phyloP scores from a whole-genome alignment of 2,888 invertebrate genomes.

The Iphiclides podalirius region DNA sequence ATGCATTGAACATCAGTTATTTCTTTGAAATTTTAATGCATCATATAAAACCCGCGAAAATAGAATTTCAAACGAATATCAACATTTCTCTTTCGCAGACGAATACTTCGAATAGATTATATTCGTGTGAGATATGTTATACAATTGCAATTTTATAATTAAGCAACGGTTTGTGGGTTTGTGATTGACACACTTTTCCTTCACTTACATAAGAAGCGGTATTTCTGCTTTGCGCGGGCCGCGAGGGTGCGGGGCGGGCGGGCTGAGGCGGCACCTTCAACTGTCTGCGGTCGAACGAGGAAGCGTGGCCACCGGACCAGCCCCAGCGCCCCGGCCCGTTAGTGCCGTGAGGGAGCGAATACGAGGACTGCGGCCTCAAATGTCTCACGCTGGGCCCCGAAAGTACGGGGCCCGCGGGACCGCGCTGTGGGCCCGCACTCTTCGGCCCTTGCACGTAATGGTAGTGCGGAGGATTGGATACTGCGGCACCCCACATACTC shows the following conservation, averaged over 20 bases:
- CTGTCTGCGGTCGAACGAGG: conserved; percentile 74
- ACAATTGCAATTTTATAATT: not conserved
- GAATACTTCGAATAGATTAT: not conserved
- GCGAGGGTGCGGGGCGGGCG: conserved; percentile 61
- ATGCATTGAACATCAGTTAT: too few species aligned
- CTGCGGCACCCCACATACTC: conserved; percentile 72
- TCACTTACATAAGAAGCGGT: conserved; percentile 38
- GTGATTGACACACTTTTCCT: not conserved
- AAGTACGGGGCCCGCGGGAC: conserved; percentile 62
- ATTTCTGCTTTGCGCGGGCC: conserved; percentile 58
- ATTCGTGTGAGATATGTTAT: not conserved
- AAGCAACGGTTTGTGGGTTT: not conserved
- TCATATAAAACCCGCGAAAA: not conserved
- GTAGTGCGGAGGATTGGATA: conserved; percentile 70
- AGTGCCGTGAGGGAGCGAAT: conserved; percentile 78
- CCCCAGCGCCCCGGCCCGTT: conserved; percentile 79
- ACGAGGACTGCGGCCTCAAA: conserved; percentile 71
- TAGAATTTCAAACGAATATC: not conserved
- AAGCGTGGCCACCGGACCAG: conserved; percentile 75
- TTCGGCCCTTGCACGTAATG: conserved; percentile 66
- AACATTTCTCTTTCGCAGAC: not conserved
- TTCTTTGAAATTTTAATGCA: not conserved
- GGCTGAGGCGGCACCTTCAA: conserved; percentile 71
- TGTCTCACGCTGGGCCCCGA: conserved; percentile 60
- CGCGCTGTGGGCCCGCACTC: conserved; percentile 50